These are phyloP conservation scores for Archaeoteleia sp. DNA, from an alignment of 2,888 invertebrate genomes.

Conservation along the genomic window DNA sequence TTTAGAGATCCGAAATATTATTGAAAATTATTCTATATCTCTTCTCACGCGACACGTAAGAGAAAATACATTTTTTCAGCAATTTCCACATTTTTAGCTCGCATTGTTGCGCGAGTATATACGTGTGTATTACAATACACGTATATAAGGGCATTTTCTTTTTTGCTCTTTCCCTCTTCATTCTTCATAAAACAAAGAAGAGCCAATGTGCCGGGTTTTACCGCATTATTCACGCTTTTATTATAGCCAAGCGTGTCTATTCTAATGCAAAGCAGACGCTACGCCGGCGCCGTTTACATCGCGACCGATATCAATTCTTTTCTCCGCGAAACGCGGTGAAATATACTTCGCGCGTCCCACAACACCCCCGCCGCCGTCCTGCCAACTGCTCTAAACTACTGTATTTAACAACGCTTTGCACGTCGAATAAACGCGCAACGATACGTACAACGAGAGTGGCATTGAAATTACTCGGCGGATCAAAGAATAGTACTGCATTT, in stretches of 20 bases:
- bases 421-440: conserved; percentile 17
- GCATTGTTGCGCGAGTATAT: not conserved
- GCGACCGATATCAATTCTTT: conserved; percentile 47
- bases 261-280: conserved; percentile 55
- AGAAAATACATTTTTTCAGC: too few relatives aligned
- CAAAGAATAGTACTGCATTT: conserved; percentile 33
- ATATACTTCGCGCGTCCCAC: conserved; percentile 23
- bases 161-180: conserved; percentile 11
- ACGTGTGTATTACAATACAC: conserved; percentile 14
- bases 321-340: conserved; percentile 10
- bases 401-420: conserved; percentile 35
- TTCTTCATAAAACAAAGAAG: conserved; percentile 47
- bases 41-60: too few relatives aligned
- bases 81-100: too few relatives aligned
- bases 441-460: conserved; percentile 27
- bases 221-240: conserved; percentile 52
- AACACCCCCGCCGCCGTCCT: conserved; percentile 14
- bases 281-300: conserved; percentile 22
- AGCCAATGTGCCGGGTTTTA: conserved; percentile 37
- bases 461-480: conserved; percentile 13
- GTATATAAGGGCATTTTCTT: conserved; percentile 22
- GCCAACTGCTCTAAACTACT: conserved; percentile 23
- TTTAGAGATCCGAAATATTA: too few relatives aligned
- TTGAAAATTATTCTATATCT: too few relatives aligned
- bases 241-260: conserved; percentile 51